These are phyloP conservation scores for Drosophila willistoni DNA, from an alignment of 1,140 invertebrate species.

Conservation along the genomic window DNA sequence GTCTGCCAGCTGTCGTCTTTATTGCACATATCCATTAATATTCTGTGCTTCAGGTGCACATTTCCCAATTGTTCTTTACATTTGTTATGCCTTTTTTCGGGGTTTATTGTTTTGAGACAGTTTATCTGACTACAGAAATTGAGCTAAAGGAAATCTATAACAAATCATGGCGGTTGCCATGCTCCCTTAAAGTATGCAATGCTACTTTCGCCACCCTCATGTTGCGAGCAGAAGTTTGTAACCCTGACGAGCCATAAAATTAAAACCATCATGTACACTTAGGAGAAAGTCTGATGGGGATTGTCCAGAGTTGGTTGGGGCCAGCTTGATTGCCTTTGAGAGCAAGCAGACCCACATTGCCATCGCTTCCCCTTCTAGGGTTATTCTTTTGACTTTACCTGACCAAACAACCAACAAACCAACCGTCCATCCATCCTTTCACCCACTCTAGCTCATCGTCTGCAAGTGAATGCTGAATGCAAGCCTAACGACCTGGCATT, in stretches of 20 bases:
- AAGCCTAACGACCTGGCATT: slow-evolving; percentile 79
- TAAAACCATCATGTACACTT: slow-evolving; percentile 67
- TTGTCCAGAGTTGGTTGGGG: neutral
- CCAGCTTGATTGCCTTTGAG: slow-evolving; percentile 44
- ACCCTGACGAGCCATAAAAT: slow-evolving; percentile 73
- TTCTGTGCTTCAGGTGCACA: slow-evolving; percentile 67
- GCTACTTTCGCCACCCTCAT: slow-evolving; percentile 29
- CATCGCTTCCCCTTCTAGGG: slow-evolving; percentile 9
- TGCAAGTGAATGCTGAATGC: slow-evolving; percentile 72
- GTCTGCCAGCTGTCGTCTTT: slow-evolving; percentile 78
- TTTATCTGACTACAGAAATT: slow-evolving; percentile 47
- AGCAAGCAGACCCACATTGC: slow-evolving; percentile 38
- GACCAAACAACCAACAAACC: slow-evolving; percentile 9
- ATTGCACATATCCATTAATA: slow-evolving; percentile 77
- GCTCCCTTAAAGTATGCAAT: slow-evolving; percentile 35
- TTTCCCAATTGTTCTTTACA: slow-evolving; percentile 23
- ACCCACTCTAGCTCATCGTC: slow-evolving; percentile 27
- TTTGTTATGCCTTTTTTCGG: slow-evolving; percentile 34
- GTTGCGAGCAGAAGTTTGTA: slow-evolving; percentile 68
- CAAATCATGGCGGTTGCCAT: slow-evolving; percentile 66
- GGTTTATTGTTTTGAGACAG: neutral
- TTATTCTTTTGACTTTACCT: slow-evolving; percentile 47
- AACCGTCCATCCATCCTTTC: neutral
- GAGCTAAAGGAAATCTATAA: slow-evolving; percentile 65
- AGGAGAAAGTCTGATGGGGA: slow-evolving; percentile 55